Evolutionary conservation across 1,140 invertebrate genomes (phyloP).

Genomic region (Papilio polytes): DNA sequence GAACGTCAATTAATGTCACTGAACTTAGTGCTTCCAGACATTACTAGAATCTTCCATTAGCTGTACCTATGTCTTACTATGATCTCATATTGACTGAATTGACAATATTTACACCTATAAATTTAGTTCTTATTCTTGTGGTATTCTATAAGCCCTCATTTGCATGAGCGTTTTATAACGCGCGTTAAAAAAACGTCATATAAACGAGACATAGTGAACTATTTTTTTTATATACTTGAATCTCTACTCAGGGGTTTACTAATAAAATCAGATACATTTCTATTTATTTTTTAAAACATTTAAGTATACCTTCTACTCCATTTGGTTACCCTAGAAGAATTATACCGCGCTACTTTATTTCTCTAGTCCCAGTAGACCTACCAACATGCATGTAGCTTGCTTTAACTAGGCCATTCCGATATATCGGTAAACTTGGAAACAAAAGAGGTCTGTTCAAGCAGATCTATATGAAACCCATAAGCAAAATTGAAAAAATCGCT

Average conservation of each 20-base stretch:
- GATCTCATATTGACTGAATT: not conserved
- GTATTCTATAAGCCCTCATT: too few relatives aligned
- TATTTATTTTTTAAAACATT: too few relatives aligned
- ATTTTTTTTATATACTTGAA: too few relatives aligned
- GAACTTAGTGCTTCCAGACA: not conserved
- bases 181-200: too few relatives aligned
- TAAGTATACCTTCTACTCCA: not conserved
- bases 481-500: not conserved
- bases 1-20: not conserved
- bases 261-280: too few relatives aligned
- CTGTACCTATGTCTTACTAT: not conserved
- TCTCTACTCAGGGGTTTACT: too few relatives aligned
- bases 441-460: not conserved
- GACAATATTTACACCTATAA: not conserved
- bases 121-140: not conserved
- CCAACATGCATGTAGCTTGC: not conserved
- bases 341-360: not conserved
- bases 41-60: constrained; percentile 17
- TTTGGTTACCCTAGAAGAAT: not conserved
- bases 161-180: too few relatives aligned
- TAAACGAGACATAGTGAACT: too few relatives aligned
- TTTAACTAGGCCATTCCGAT: not conserved
- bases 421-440: not conserved
- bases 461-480: not conserved
- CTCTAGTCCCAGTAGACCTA: not conserved